Percentiles rank a stretch among this genome's conserved stretches.
phyloP scores from a whole-genome alignment of 2,113 vertebrate species.

The Empidonax traillii region DNA sequence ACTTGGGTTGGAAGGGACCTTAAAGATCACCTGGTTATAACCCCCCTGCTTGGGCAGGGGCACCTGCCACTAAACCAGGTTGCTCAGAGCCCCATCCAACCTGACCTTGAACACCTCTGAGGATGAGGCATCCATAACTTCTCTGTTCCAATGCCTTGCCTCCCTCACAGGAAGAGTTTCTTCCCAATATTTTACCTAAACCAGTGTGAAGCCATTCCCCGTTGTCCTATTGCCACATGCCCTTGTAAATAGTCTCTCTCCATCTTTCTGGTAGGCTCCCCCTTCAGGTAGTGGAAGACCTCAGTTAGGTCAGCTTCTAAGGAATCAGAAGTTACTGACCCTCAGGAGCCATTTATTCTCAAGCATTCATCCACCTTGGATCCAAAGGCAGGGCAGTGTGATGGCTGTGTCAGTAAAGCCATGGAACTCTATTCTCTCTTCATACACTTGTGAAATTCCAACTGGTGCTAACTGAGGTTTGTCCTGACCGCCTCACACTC shows the following conservation, averaged over 20 bases:
- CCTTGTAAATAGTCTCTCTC: not conserved
- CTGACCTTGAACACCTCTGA: not conserved
- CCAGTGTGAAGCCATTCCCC: not conserved
- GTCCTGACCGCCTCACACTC: rapidly evolving
- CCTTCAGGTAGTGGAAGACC: not conserved
- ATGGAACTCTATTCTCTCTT: not conserved
- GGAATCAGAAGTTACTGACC: not conserved
- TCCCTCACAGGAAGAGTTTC: not conserved
- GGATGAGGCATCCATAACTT: not conserved
- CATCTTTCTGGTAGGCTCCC: not conserved
- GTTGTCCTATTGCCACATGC: not conserved
- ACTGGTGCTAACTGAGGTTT: not conserved
- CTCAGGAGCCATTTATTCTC: not conserved
- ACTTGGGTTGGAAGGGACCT: not conserved
- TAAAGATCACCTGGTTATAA: not conserved
- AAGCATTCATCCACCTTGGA: not conserved
- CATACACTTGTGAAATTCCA: not conserved
- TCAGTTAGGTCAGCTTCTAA: not conserved
- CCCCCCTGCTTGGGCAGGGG: not conserved
- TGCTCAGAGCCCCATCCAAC: not conserved
- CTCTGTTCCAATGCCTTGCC: not conserved
- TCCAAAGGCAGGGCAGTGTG: not conserved
- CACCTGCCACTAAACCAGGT: rapidly evolving
- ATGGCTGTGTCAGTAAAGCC: not conserved
- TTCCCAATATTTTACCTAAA: not conserved